phyloP scores from a whole-genome alignment of 2,113 vertebrate species.

The Hyla sarda region DNA sequence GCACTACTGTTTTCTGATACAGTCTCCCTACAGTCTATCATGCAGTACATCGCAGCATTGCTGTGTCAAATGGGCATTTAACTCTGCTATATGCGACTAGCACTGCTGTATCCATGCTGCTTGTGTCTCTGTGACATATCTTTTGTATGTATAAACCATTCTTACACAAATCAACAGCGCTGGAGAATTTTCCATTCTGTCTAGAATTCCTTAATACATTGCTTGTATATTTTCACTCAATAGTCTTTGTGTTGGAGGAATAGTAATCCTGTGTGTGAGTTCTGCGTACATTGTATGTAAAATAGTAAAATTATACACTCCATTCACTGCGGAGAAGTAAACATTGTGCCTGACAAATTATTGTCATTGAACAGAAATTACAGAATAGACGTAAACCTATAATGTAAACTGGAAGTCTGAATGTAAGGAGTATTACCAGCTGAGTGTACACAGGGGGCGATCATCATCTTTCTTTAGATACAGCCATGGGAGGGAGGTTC shows the following conservation, averaged over 20 bases:
- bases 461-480: background rate
- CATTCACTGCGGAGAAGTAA: background rate
- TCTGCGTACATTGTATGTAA: background rate
- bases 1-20: no score
- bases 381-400: background rate
- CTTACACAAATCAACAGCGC: no score
- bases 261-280: background rate
- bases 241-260: background rate
- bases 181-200: background rate
- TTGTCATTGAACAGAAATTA: slow-evolving; percentile 19
- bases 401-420: background rate
- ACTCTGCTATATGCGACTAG: no score
- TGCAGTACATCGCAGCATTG: no score
- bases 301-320: slow-evolving; percentile 1
- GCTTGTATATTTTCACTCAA: background rate
- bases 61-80: no score
- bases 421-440: background rate
- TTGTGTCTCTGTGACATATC: no score
- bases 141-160: no score
- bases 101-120: no score
- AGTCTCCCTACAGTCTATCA: no score
- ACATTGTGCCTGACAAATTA: background rate
- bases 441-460: background rate
- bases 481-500: background rate
- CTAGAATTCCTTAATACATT: background rate